phyloP scores from a whole-genome alignment of 2,888 invertebrate species.

The Hedya salicella region DNA sequence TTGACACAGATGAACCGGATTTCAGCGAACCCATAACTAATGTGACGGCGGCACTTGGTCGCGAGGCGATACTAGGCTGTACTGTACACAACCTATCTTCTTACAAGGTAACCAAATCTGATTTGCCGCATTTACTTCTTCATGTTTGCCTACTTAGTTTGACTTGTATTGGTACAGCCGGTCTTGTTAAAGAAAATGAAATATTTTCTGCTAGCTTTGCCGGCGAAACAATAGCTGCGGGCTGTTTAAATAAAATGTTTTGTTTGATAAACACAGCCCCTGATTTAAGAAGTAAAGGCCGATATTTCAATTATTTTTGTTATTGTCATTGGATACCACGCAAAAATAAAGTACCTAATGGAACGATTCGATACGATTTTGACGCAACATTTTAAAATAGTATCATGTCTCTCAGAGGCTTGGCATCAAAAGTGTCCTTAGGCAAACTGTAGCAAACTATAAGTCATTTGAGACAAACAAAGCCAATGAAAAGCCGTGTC shows the following conservation, averaged over 20 bases:
- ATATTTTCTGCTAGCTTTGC: slow-evolving; percentile 7
- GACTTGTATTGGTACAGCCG: slow-evolving; percentile 3
- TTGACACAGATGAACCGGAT: slow-evolving; percentile 90
- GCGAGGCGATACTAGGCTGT: slow-evolving; percentile 93
- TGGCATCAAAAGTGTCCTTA: no score
- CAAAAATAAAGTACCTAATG: background rate
- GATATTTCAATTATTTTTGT: background rate
- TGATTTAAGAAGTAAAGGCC: background rate
- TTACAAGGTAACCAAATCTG: slow-evolving; percentile 88
- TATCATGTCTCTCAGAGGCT: no score
- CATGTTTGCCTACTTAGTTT: slow-evolving; percentile 11
- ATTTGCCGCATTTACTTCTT: slow-evolving; percentile 5
- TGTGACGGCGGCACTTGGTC: slow-evolving; percentile 92
- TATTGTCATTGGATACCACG: background rate
- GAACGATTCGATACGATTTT: background rate
- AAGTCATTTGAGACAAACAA: no score
- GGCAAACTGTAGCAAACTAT: no score
- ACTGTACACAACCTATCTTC: slow-evolving; percentile 92
- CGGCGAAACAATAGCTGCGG: background rate
- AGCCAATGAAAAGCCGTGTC: no score
- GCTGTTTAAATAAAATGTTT: slow-evolving; percentile 7
- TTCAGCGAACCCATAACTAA: slow-evolving; percentile 93
- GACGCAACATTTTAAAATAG: no score
- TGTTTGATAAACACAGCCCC: background rate
- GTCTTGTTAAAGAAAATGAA: background rate